Conservation (phyloP, 1,140 invertebrate species). For the Coptotermes formosanus region DNA sequence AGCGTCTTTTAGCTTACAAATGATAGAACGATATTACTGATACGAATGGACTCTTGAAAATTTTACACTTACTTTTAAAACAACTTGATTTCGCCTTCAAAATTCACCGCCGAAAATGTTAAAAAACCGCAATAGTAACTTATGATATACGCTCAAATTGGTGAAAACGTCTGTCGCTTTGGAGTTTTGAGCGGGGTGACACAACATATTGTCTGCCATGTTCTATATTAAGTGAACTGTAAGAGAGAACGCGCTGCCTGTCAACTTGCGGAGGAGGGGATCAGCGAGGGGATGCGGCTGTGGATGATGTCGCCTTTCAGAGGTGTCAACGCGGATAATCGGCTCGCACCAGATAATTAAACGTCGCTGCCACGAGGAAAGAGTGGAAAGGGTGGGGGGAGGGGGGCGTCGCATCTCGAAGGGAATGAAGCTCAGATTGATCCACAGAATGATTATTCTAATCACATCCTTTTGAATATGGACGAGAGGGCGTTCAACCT, state of each 20-base stretch:
- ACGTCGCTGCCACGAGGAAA: neutral
- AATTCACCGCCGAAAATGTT: neutral
- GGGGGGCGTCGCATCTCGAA: neutral
- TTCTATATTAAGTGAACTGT: too few relatives aligned
- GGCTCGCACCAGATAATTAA: conserved; percentile 17
- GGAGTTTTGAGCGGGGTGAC: neutral
- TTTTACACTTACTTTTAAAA: too few relatives aligned
- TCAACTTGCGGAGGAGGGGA: neutral
- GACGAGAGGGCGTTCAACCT: neutral
- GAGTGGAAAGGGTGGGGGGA: neutral
- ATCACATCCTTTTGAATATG: conserved; percentile 9
- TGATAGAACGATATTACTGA: too few relatives aligned
- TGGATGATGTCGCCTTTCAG: conserved; percentile 12
- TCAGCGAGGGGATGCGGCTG: neutral
- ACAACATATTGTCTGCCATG: neutral
- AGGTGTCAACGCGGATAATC: conserved; percentile 9
- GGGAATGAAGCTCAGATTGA: neutral
- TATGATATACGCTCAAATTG: neutral
- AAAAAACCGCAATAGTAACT: neutral
- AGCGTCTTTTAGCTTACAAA: too few relatives aligned
- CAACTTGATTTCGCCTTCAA: too few relatives aligned
- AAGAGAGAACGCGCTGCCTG: neutral
- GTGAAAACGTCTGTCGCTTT: too few relatives aligned
- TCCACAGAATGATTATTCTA: neutral
- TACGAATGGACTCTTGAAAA: too few relatives aligned